These are phyloP conservation scores for Chloromyia formosa DNA, from an alignment of 2,888 invertebrate species.

Conservation along the genomic window DNA sequence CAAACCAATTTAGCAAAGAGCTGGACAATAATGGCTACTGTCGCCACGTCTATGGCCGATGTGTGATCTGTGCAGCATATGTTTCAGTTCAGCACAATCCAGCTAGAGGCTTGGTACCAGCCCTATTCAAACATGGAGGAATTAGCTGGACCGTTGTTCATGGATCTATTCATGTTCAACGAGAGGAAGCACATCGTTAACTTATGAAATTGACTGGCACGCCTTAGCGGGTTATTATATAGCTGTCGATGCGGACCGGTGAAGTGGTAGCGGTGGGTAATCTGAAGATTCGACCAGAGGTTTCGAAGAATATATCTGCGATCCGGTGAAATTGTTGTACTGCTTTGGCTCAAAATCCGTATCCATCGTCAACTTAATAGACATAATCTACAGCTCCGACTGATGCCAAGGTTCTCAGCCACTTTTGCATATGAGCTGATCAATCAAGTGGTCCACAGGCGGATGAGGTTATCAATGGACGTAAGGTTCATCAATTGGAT, in stretches of 20 bases:
- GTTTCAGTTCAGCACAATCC: background rate
- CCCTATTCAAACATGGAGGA: slow-evolving; percentile 40
- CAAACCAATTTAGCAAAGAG: slow-evolving; percentile 43
- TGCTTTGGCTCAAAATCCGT: too few relatives aligned
- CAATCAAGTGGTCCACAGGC: slow-evolving; percentile 30
- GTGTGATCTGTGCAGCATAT: slow-evolving; percentile 8
- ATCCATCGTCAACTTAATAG: too few relatives aligned
- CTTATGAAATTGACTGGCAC: slow-evolving; percentile 42
- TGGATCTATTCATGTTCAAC: slow-evolving; percentile 16
- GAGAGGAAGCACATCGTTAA: slow-evolving; percentile 45
- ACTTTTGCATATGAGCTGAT: slow-evolving; percentile 15
- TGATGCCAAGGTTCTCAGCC: slow-evolving; percentile 16
- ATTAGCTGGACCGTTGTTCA: slow-evolving; percentile 41
- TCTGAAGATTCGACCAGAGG: slow-evolving; percentile 1
- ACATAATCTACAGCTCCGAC: background rate
- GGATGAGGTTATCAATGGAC: slow-evolving; percentile 41
- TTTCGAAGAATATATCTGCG: background rate
- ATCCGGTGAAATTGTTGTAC: background rate
- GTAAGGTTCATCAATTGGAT: slow-evolving; percentile 38
- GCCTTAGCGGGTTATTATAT: slow-evolving; percentile 41
- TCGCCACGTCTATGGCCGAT: slow-evolving; percentile 17
- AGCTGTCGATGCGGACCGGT: slow-evolving; percentile 16
- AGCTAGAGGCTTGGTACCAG: slow-evolving; percentile 5
- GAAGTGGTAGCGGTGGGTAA: background rate
- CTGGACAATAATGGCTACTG: slow-evolving; percentile 39